phyloP scores from a whole-genome alignment of 2,113 vertebrate species.

The Equus quagga region DNA sequence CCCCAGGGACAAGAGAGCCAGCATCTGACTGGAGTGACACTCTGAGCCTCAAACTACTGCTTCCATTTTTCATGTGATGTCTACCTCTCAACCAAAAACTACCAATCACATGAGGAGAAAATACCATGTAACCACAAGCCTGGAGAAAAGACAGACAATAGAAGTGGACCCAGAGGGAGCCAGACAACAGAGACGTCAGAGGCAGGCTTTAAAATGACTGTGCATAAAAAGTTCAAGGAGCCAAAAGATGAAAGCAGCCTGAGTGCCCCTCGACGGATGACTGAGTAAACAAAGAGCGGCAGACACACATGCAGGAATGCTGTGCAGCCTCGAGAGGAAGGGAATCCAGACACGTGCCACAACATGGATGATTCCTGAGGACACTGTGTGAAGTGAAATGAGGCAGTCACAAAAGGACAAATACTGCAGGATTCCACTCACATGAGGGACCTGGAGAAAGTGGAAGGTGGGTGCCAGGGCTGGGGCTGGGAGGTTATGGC shows the following conservation, averaged over 20 bases:
- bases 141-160: accelerated
- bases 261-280: accelerated
- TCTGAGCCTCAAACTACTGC: background rate
- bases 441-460: background rate
- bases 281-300: accelerated
- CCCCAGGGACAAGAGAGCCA: background rate
- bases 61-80: accelerated
- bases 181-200: accelerated
- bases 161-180: background rate
- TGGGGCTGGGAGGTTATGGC: background rate
- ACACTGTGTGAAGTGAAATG: background rate
- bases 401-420: background rate
- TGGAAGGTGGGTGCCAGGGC: too few relatives aligned
- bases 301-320: too few relatives aligned
- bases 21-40: accelerated
- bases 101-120: too few relatives aligned
- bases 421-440: background rate
- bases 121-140: background rate
- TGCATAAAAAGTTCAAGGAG: background rate
- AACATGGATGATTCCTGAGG: accelerated
- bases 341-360: background rate
- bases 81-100: background rate
- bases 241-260: accelerated
- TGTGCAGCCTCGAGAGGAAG: background rate
- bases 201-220: background rate